These are phyloP conservation scores for Sinotaia quadrata DNA, from an alignment of 2,888 invertebrate genomes.

Conservation along the genomic window DNA sequence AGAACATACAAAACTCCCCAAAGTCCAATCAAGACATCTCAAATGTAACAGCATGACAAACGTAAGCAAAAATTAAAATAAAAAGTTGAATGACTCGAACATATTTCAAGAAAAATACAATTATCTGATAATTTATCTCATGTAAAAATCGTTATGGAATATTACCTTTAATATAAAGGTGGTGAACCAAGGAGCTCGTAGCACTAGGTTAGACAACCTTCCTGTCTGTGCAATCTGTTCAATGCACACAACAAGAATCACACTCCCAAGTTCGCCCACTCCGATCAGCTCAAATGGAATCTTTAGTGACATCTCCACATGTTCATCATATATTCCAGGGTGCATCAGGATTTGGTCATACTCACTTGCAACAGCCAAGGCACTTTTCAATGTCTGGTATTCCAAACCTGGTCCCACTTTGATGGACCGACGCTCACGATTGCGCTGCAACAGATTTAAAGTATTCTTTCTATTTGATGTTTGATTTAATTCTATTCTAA, in stretches of 20 bases:
- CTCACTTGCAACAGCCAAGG: constrained; percentile 57
- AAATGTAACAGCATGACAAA: too few relatives aligned
- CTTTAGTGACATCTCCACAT: constrained; percentile 66
- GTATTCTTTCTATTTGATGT: constrained; percentile 46
- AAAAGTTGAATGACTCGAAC: too few relatives aligned
- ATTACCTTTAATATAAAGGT: constrained; percentile 64
- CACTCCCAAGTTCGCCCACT: constrained; percentile 59
- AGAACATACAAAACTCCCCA: too few relatives aligned
- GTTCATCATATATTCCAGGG: constrained; percentile 68
- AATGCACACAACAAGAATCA: constrained; percentile 63
- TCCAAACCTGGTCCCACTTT: constrained; percentile 59
- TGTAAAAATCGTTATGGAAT: too few relatives aligned
- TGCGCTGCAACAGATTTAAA: constrained; percentile 54
- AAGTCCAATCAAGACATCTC: too few relatives aligned
- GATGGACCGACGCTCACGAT: constrained; percentile 51
- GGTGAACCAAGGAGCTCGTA: constrained; percentile 67
- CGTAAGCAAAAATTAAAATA: too few relatives aligned
- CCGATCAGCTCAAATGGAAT: constrained; percentile 67
- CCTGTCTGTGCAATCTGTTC: constrained; percentile 62
- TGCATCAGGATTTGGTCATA: constrained; percentile 63
- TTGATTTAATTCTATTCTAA: constrained; percentile 35
- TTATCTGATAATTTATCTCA: too few relatives aligned
- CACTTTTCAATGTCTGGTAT: constrained; percentile 57
- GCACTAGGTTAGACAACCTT: constrained; percentile 62
- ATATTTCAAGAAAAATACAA: too few relatives aligned